A percentile compares a stretch with the other conserved stretches of the same genome.
These are phyloP conservation scores for Progne subis DNA, from an alignment of 2,113 vertebrate genomes.

Conservation along the genomic window DNA sequence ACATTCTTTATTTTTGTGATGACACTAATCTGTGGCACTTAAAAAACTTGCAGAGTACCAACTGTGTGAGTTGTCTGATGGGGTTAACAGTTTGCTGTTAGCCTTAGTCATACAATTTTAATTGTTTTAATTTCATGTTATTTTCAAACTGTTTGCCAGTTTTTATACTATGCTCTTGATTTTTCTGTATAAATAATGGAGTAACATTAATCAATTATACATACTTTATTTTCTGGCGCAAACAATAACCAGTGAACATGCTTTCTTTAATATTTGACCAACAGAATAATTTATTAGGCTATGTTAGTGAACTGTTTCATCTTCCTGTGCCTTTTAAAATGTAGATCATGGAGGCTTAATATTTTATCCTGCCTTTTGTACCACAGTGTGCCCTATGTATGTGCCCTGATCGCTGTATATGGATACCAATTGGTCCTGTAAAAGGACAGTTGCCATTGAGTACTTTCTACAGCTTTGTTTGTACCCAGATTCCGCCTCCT, in stretches of 20 bases:
- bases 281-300: background rate
- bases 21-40: background rate
- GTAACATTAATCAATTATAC: background rate
- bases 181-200: background rate
- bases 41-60: background rate
- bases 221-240: background rate
- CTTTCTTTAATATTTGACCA: background rate
- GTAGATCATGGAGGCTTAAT: background rate
- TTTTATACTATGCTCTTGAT: background rate
- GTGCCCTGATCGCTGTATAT: background rate
- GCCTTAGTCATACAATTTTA: background rate
- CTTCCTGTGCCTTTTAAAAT: background rate
- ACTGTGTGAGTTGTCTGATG: background rate
- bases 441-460: fast-evolving
- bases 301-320: background rate
- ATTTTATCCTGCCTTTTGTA: background rate
- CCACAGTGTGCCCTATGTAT: background rate
- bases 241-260: background rate
- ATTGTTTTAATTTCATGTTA: background rate
- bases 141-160: background rate
- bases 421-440: no score
- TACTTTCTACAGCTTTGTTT: background rate
- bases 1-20: background rate
- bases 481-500: background rate
- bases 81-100: background rate